Evolutionary conservation across 2,797 vertebrate species (phyloP), one percentile per base, ranked within the genome.

Genomic region (Cheirogaleus major): DNA sequence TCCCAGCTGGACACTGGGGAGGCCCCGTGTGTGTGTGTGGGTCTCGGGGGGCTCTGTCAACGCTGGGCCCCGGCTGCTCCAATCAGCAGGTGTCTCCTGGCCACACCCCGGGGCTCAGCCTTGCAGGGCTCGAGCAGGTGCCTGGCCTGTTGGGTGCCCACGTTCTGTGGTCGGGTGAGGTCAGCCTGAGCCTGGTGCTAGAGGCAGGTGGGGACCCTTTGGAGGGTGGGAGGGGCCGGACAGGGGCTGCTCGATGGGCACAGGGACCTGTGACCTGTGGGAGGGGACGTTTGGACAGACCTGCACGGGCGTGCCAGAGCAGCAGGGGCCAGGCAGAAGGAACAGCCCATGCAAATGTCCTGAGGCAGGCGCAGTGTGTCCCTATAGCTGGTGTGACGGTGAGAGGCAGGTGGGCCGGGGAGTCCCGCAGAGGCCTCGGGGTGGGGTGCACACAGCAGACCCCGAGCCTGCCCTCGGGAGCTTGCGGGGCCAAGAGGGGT

Each of bases 241-340:
- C 7, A 8, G 45, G 78, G 41, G 12, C 38, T 35, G 17, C 35
- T 65, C 0, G 3, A 13, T n/a, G 38, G 73, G 20, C 20, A 4
- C 10, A 1, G n/a, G 69, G 32, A 65, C 59, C n/a, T n/a, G 32
- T 17, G 30, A 17, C 45, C 9, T 25, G 50, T 23, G 4, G 4
- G 27, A 7, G 27, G 35, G 5, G 86, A 41, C 45, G 0, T 38
- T 55, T 1, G 0, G 1, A 27, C 52, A 65, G 89, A 17, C 55
- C 15, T 22, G 45, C 30, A 22, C 1, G 48, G 81, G 23, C 0
- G 0, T 35, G n/a, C 45, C 32, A 4, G 5, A 52, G 18, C 4
- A 14, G 20, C 15, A 25, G 9, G 23, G 35, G 43, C 27, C 5
- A 4, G 57, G 30, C 22, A 35, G 59, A 43, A 15, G 27, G 32